A percentile compares a stretch with the other conserved stretches of the same genome.
Evolutionary conservation across 2,797 vertebrate species (phyloP).

Genomic region (Pipistrellus pygmaeus): DNA sequence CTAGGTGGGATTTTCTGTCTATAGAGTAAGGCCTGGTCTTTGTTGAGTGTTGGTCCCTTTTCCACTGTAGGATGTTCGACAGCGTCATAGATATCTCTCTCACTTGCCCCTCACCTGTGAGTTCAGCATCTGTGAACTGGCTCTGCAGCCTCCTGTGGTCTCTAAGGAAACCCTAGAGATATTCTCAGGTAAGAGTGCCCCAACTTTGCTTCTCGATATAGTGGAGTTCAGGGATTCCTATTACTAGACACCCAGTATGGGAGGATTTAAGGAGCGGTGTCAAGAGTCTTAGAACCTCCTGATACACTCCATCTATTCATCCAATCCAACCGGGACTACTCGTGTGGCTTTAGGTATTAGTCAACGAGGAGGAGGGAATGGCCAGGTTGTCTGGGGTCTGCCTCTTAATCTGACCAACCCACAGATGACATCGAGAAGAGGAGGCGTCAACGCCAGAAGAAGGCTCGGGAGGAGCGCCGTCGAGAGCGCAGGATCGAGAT

Average conservation of each 20-base stretch:
- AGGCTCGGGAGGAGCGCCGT: slow-evolving; percentile 96
- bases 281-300: neutral
- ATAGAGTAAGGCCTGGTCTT: neutral
- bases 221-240: neutral
- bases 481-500: slow-evolving; percentile 97
- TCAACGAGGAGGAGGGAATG: neutral
- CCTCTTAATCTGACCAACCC: slow-evolving; percentile 40
- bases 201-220: neutral
- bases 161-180: slow-evolving; percentile 96
- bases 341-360: neutral
- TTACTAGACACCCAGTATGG: neutral
- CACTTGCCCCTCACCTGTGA: slow-evolving; percentile 98
- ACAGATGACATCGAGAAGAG: slow-evolving; percentile 97
- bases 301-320: neutral
- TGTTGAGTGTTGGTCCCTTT: neutral
- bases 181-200: slow-evolving; percentile 92
- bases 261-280: neutral
- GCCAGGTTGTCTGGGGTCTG: neutral
- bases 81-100: slow-evolving; percentile 96
- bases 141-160: slow-evolving; percentile 94
- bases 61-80: slow-evolving; percentile 93
- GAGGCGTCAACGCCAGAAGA: slow-evolving; percentile 96
- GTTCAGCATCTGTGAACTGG: slow-evolving; percentile 98
- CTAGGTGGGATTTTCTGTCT: neutral
- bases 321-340: neutral